These are phyloP conservation scores for Anoplopoma fimbria DNA, from an alignment of 2,113 vertebrate species.

Conservation along the genomic window DNA sequence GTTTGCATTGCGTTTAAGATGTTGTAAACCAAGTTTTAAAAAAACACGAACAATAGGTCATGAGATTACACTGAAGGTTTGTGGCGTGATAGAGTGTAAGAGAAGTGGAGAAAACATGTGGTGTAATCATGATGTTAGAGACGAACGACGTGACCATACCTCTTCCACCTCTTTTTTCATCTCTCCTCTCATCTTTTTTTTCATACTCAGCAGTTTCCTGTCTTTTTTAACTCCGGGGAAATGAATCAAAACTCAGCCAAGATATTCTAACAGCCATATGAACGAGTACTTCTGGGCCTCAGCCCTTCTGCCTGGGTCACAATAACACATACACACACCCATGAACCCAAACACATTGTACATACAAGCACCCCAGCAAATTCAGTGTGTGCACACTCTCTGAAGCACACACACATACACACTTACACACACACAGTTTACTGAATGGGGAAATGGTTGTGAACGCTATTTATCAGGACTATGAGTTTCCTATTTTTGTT, in stretches of 20 bases:
- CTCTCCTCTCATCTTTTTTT: conserved; percentile 8
- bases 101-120: background rate
- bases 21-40: background rate
- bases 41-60: background rate
- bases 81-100: background rate
- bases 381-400: background rate
- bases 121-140: conserved; percentile 13
- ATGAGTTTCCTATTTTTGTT: conserved; percentile 12
- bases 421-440: conserved; percentile 13
- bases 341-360: conserved; percentile 2
- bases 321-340: background rate
- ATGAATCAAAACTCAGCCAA: conserved; percentile 19
- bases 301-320: background rate
- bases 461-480: conserved; percentile 40
- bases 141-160: conserved; percentile 26
- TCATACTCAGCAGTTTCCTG: conserved; percentile 40
- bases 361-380: background rate
- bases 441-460: conserved; percentile 16
- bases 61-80: background rate
- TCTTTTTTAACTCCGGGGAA: background rate
- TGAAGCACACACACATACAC: conserved; percentile 7
- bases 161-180: conserved; percentile 27
- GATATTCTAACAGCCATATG: conserved; percentile 10
- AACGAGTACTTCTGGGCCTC: background rate
- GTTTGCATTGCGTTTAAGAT: background rate